Conservation (phyloP, 2,888 invertebrate species). For the Parnassius mnemosyne region DNA sequence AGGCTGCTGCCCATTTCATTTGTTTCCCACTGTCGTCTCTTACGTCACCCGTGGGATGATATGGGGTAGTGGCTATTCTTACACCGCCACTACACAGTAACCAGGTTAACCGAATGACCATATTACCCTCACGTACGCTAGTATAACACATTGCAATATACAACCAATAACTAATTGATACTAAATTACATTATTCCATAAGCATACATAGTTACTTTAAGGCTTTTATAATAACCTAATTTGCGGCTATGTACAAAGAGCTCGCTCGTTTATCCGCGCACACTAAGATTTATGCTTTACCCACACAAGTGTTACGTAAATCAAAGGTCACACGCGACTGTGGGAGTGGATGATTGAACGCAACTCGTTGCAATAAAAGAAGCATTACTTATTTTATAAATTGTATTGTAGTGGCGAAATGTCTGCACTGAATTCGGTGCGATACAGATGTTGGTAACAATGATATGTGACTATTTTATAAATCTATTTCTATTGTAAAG, state of each 20-base stretch:
- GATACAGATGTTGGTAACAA: conserved; percentile 5
- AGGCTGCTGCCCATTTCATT: no score
- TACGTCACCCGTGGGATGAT: no score
- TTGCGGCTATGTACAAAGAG: conserved; percentile 16
- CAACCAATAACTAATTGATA: no score
- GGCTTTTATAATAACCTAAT: conserved; percentile 14
- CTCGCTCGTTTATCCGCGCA: conserved; percentile 3
- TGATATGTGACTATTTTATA: background rate
- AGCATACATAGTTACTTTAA: no score
- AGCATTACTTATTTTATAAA: conserved; percentile 26
- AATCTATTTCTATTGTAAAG: no score
- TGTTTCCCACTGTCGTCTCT: no score
- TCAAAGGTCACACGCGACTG: conserved; percentile 38
- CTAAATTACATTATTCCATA: no score
- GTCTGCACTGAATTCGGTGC: conserved; percentile 15
- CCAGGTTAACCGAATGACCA: no score
- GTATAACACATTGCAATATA: no score
- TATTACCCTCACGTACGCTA: no score
- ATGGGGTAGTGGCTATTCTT: no score
- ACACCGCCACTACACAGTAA: no score
- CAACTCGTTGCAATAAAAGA: conserved; percentile 24
- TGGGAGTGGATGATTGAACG: conserved; percentile 33
- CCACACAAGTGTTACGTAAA: conserved; percentile 39
- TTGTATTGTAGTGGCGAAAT: conserved; percentile 22
- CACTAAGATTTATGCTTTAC: conserved; percentile 27